Evolutionary conservation across 1,140 invertebrate species (phyloP).

Genomic region (Drosophila seguyi): DNA sequence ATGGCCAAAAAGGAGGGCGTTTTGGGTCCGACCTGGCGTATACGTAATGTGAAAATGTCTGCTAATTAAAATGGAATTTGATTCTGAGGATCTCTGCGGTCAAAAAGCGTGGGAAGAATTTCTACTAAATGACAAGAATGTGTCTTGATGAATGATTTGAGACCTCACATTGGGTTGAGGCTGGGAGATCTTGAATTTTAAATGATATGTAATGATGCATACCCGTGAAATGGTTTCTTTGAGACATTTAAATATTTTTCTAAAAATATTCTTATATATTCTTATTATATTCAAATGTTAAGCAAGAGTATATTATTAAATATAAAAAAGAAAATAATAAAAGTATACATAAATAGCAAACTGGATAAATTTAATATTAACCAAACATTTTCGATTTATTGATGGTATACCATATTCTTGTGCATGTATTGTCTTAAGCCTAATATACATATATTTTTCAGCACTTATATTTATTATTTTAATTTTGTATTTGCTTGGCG

Average conservation of each 20-base stretch:
- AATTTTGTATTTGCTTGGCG: neutral
- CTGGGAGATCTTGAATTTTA: too few relatives aligned
- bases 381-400: too few relatives aligned
- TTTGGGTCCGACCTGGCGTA: constrained; percentile 49
- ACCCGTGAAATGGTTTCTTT: neutral
- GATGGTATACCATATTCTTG: neutral
- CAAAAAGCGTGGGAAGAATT: constrained; percentile 55
- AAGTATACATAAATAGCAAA: too few relatives aligned
- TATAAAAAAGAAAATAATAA: neutral
- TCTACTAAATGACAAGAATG: constrained; percentile 1
- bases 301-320: neutral
- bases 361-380: too few relatives aligned
- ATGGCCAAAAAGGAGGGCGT: constrained; percentile 35
- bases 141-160: neutral
- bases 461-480: constrained; percentile 1
- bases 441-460: neutral
- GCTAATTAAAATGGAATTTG: constrained; percentile 78
- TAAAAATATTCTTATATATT: too few relatives aligned
- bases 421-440: too few relatives aligned
- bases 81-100: constrained; percentile 31
- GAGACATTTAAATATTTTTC: too few relatives aligned
- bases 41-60: constrained; percentile 74
- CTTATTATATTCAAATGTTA: neutral
- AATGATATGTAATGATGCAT: too few relatives aligned
- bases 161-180: constrained; percentile 11